Base-by-base conservation (phyloP, 2,888 invertebrate genomes). In the Ariolimax columbianus region DNA sequence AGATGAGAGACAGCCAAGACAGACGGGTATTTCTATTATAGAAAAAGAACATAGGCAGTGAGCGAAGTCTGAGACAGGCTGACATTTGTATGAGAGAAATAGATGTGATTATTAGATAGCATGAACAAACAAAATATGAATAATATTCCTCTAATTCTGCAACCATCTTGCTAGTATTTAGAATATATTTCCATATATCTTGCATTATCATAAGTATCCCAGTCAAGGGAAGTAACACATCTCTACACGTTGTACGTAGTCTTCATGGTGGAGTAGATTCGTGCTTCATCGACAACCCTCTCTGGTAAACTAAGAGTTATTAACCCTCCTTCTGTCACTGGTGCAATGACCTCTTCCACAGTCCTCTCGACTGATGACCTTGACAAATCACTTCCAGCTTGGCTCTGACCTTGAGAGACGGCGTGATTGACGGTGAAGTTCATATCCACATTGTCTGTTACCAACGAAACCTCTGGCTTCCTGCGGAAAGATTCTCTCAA, bases 401-500 rank as follows among this genome's bases (percentile, higher is more conserved):
- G 66, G 43, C 66, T 75, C 33, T 87, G 82, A n/a, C 75, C 75
- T 55, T 77, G 82, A 30, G 86, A 78, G 43, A 87, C 47, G 51
- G 87, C 88, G 55, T 87, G 86, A 83, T 87, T 87, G 19, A 88
- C 87, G 19, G 87, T 87, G 80, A 88, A 87, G 73, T 87, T 88
- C 84, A 88, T 86, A 73, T 87, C 88, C 47, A 86, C 86, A 77
- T 88, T 88, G 70, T 87, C 84, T 4, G 88, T 88, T 26, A 87
- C 88, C 68, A 88, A 77, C 0, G 88, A 78, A 26, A 88, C 87
- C 72, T 88, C 87, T 4, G 88, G 88, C 38, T 87, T 84, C 26
- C 77, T 68, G 7, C 83, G 85, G 30, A 84, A 72, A 0, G 87
- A 86, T 17, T 80, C 83, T n/a, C 81, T 40, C 40, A 83, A 36